Base-by-base conservation (phyloP, 2,113 vertebrate species). In the Halichoeres trimaculatus region DNA sequence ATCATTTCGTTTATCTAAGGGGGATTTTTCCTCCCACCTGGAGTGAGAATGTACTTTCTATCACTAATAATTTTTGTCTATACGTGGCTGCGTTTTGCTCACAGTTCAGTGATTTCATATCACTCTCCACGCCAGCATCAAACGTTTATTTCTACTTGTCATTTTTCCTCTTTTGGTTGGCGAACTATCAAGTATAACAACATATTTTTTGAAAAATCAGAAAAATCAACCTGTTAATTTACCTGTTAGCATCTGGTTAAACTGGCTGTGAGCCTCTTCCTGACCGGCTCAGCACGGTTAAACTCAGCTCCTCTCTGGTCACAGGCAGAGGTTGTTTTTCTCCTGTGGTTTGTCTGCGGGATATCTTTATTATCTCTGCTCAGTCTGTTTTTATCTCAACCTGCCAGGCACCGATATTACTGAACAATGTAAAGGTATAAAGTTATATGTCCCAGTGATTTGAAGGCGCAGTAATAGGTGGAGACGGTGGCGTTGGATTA, bases 231-330 rank as follows among this genome's bases (percentile, higher is more conserved):
- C 51, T 60, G 50, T 40, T 26, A 35, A 12, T 50, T 55, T 19
- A 55, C 55, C 48, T 43, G 26, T n/a, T n/a, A n/a, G 38, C 51
- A 56, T 60, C 17, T 70, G 47, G 55, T 76, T 73, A 36, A 11
- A 26, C 45, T 66, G 22, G 2, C 36, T n/a, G 38, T 50, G 48
- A 64, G 34, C 58, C 23, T 63, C 45, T 50, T 52, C 62, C 38
- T 23, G 54, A 50, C 71, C 43, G 1, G 1, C 43, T 65, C 40
- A 41, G 47, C 34, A 52, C 47, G 16, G 70, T 48, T 52, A 3
- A 23, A 22, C 59, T 48, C 48, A 22, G 22, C 59, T 68, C 51
- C 59, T 26, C 35, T 55, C 14, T 17, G 52, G 1, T 62, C 30
- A 6, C 30, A 30, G 6, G 30, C 30, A 30, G 30, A 30, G 11